Conservation (phyloP, 2,888 invertebrate species). For the Furcula furcula region DNA sequence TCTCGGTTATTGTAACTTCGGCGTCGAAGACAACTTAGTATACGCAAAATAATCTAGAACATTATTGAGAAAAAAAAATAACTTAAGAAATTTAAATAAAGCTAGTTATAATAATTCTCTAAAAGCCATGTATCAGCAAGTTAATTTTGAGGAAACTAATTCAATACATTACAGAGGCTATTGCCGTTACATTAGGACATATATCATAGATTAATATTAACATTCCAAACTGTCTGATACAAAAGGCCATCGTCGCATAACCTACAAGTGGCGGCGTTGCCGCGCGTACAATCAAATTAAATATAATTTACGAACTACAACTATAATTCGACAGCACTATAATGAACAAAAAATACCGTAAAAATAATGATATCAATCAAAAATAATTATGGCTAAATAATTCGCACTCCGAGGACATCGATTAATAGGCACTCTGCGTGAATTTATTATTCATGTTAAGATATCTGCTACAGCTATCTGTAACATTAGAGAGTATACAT, state of each 20-base stretch:
- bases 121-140: conserved; percentile 65
- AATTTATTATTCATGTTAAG: conserved; percentile 65
- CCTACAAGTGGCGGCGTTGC: conserved; percentile 20
- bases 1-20: conserved; percentile 22
- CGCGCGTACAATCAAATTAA: conserved; percentile 43
- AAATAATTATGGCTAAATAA: conserved; percentile 75
- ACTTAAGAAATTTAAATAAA: conserved; percentile 76
- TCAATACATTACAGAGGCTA: conserved; percentile 23
- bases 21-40: conserved; percentile 24
- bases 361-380: conserved; percentile 62
- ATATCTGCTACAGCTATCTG: conserved; percentile 49
- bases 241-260: conserved; percentile 44
- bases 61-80: conserved; percentile 61
- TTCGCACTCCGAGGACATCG: conserved; percentile 67
- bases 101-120: conserved; percentile 67
- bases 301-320: conserved; percentile 64
- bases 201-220: conserved; percentile 35
- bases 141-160: conserved; percentile 49
- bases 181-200: conserved; percentile 41
- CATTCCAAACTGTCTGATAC: conserved; percentile 55
- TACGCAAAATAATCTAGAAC: conserved; percentile 30
- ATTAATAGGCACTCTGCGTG: conserved; percentile 80
- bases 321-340: conserved; percentile 71
- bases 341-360: conserved; percentile 54
- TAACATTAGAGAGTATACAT: conserved; percentile 68